phyloP scores from a whole-genome alignment of 2,797 vertebrate genomes.

The Pangasius sanitwongsei region DNA sequence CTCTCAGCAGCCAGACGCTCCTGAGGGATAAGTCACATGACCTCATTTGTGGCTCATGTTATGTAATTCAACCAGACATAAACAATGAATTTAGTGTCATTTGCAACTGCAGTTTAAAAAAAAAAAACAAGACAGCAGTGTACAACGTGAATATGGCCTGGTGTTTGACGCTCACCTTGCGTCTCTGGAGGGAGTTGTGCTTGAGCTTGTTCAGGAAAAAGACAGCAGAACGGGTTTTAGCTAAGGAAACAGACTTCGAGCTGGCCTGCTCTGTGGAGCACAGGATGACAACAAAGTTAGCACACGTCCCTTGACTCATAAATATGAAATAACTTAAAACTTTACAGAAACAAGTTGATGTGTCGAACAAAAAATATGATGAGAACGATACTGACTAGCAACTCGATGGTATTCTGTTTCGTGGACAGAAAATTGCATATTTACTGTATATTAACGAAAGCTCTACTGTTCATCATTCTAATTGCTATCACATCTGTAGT shows the following conservation, averaged over 20 bases:
- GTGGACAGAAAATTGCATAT: neutral
- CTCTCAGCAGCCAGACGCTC: constrained; percentile 65
- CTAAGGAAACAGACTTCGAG: constrained; percentile 64
- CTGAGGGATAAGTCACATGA: constrained; percentile 64
- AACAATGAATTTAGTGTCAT: constrained; percentile 32
- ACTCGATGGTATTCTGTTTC: neutral
- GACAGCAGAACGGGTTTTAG: constrained; percentile 76
- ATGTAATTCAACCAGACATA: constrained; percentile 30
- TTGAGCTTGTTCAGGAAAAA: constrained; percentile 92
- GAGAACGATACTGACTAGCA: neutral
- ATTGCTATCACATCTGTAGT: neutral
- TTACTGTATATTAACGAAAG: neutral
- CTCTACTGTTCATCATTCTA: neutral
- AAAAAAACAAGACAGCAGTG: neutral
- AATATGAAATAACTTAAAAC: neutral
- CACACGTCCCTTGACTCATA: neutral
- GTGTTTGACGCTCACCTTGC: constrained; percentile 70
- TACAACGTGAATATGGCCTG: constrained; percentile 50
- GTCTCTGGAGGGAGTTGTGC: constrained; percentile 77
- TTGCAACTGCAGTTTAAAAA: neutral
- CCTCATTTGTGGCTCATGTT: constrained; percentile 41
- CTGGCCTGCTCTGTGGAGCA: constrained; percentile 65
- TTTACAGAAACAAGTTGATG: neutral
- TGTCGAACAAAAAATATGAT: neutral
- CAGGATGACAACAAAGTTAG: constrained; percentile 6